Evolutionary conservation across 1,140 invertebrate genomes (phyloP).

Genomic region (Macrotrachela quadricornifera): DNA sequence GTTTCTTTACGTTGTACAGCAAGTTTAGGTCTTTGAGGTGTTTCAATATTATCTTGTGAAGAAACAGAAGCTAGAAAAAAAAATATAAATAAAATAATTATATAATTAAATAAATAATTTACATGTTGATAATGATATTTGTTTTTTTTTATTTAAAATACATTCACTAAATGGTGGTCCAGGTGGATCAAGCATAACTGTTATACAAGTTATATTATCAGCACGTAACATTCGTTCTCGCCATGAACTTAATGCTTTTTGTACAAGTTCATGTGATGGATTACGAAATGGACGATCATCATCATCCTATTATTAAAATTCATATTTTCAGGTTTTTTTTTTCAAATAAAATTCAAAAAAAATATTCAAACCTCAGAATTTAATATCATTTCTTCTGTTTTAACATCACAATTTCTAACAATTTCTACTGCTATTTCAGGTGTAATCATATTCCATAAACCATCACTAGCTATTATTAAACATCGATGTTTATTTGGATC

Average conservation of each 20-base stretch:
- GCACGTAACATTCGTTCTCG: constrained; percentile 54
- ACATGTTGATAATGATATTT: too few species aligned
- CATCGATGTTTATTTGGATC: constrained; percentile 57
- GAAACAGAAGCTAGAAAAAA: too few species aligned
- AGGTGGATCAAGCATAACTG: constrained; percentile 69
- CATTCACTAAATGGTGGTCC: constrained; percentile 15
- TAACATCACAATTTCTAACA: constrained; percentile 38
- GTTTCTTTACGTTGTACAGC: too few species aligned
- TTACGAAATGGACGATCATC: constrained; percentile 32
- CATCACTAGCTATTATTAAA: constrained; percentile 81
- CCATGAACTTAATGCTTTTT: constrained; percentile 50
- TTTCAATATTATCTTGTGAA: too few species aligned
- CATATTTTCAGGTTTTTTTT: constrained; percentile 14
- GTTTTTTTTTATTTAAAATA: too few species aligned
- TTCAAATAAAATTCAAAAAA: constrained; percentile 16
- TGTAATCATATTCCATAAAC: constrained; percentile 80
- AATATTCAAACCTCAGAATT: neutral
- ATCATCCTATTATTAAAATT: neutral
- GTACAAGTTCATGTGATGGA: constrained; percentile 68
- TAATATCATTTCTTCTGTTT: constrained; percentile 16
- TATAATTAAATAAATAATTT: too few species aligned
- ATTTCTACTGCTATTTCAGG: constrained; percentile 57
- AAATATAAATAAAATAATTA: too few species aligned
- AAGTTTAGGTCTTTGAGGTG: too few species aligned
- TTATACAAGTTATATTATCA: constrained; percentile 82